Base-by-base conservation (phyloP, 2,113 vertebrate genomes). In the Diadophis punctatus region DNA sequence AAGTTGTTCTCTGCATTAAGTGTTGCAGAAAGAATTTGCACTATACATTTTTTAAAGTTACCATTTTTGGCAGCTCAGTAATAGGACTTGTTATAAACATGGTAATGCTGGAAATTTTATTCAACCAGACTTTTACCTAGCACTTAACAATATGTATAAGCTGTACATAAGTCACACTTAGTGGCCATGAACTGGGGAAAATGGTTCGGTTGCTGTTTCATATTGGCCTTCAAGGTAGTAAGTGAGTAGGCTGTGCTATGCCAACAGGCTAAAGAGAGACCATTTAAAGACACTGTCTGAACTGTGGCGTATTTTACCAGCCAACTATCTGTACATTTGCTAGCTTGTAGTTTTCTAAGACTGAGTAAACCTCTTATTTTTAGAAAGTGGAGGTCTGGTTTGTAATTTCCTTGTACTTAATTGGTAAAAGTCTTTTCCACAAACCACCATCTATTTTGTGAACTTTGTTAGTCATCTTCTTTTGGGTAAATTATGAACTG, bases 401-500 rank as follows among this genome's bases (percentile, higher is more conserved):
- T 98, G 98, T 98, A 98, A 98, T 97, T 98, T 98, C 97, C 98
- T 98, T 98, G 98, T 98, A 98, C 97, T 98, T 97, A 98, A 98
- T 98, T 98, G 97, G 98, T 98, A 98, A 97, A 98, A 98, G 97
- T 98, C 97, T 98, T 98, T 98, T 98, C 98, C 98, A 98, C 98
- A 98, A 98, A 98, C 98, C 97, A 97, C 97, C 98, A 98, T 98
- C 97, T 98, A 98, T 98, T 99, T 99, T 98, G 98, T 99, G 98
- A 99, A 99, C 98, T 98, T 98, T 99, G 98, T 99, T 98, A 98
- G 98, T 98, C 98, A 98, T 97, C 98, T 99, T 98, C 98, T 98
- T 91, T 46, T 98, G 98, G 98, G 98, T 99, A 99, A 99, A 98
- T 99, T 98, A 98, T 99, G 99, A 99, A 99, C 99, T 99, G 99